Evolutionary conservation across 2,888 invertebrate species (phyloP).

Genomic region (Eueremaeus valkanovi): DNA sequence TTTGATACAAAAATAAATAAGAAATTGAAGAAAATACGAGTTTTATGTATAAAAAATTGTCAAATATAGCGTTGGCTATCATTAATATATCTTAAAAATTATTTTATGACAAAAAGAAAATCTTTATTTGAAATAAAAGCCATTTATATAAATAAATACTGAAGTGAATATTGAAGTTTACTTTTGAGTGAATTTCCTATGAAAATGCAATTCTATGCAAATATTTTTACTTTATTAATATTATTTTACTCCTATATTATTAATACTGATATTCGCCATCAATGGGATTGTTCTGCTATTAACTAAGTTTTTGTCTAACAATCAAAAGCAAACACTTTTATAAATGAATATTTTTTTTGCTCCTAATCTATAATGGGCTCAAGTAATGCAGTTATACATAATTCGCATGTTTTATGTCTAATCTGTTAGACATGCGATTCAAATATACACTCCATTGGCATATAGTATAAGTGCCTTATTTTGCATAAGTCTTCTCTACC

Average conservation of each 20-base stretch:
- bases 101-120: background rate
- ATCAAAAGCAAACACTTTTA: background rate
- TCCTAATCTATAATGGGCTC: background rate
- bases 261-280: background rate
- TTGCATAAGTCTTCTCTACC: background rate
- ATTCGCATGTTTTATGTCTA: background rate
- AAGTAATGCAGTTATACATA: background rate
- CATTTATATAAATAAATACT: constrained; percentile 2
- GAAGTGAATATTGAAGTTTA: background rate
- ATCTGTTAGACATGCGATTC: constrained; percentile 9
- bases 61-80: background rate
- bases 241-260: background rate
- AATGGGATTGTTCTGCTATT: background rate
- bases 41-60: background rate
- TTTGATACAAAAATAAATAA: too few species aligned
- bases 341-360: too few species aligned
- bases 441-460: background rate
- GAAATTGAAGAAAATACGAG: background rate
- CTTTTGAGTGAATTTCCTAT: background rate
- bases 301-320: background rate
- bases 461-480: background rate
- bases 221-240: background rate
- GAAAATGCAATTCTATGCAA: background rate
- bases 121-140: background rate
- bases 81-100: background rate